A percentile compares a stretch with the other conserved stretches of the same genome.
phyloP scores from a whole-genome alignment of 2,113 vertebrate genomes.

The Cebidichthys violaceus region DNA sequence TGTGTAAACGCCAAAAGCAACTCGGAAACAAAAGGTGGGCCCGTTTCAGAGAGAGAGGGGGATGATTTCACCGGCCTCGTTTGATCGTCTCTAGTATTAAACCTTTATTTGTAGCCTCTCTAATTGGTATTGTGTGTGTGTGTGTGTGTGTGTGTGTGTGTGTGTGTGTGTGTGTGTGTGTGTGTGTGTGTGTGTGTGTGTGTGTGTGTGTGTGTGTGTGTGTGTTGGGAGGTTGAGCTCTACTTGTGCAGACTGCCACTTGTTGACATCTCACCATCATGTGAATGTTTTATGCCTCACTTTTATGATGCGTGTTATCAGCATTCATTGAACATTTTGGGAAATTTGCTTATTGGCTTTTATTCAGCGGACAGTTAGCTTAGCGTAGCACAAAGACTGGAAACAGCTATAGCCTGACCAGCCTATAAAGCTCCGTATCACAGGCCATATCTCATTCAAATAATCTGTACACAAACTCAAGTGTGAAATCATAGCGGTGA shows the following conservation, averaged over 20 bases:
- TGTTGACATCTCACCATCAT: neutral
- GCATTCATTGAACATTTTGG: neutral
- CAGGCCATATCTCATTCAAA: neutral
- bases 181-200: too few relatives aligned
- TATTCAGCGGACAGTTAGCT: neutral
- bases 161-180: too few relatives aligned
- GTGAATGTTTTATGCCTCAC: neutral
- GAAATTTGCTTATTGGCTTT: neutral
- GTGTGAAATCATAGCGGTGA: too few relatives aligned
- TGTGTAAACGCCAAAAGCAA: conserved; percentile 31
- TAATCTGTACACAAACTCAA: neutral
- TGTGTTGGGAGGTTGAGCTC: too few relatives aligned
- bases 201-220: neutral
- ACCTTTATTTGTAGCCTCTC: conserved; percentile 1
- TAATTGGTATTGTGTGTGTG: neutral
- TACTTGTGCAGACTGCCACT: too few relatives aligned
- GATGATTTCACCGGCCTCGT: neutral
- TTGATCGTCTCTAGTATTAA: neutral
- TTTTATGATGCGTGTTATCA: neutral
- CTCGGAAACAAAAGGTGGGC: conserved; percentile 7
- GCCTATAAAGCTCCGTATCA: neutral
- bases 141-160: neutral
- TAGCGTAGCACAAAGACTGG: neutral
- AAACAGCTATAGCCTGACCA: neutral
- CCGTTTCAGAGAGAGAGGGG: neutral